Conservation (phyloP, 2,797 vertebrate species). For the Sebastolobus alascanus region DNA sequence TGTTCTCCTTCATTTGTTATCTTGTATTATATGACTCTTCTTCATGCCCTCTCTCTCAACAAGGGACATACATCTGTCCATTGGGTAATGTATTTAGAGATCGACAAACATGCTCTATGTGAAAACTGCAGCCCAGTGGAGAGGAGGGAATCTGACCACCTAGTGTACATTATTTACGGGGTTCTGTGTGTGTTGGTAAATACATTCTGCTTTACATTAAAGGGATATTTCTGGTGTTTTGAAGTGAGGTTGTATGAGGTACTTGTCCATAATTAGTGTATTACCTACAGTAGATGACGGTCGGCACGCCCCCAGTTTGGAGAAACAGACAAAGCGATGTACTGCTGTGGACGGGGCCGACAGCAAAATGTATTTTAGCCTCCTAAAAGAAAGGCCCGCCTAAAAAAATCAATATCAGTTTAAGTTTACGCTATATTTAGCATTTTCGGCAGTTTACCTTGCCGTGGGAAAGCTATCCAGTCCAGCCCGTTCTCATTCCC, state of each 20-base stretch:
- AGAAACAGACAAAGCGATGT: too few species aligned
- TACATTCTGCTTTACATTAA: background rate
- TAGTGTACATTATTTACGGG: background rate
- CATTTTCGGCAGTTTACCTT: too few species aligned
- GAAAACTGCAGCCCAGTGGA: slow-evolving; percentile 19
- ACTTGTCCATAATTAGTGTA: too few species aligned
- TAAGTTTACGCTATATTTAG: too few species aligned
- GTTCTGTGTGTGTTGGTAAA: slow-evolving; percentile 7
- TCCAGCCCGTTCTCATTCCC: too few species aligned
- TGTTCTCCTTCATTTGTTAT: slow-evolving; percentile 9
- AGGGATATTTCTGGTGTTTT: background rate
- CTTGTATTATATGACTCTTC: background rate
- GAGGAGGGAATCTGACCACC: slow-evolving; percentile 27
- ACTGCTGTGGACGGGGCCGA: too few species aligned
- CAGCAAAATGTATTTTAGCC: too few species aligned
- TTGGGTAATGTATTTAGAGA: slow-evolving; percentile 56
- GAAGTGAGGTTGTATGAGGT: too few species aligned
- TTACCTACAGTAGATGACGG: too few species aligned
- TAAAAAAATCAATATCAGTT: too few species aligned
- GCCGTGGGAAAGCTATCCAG: too few species aligned
- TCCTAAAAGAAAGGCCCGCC: rapidly evolving
- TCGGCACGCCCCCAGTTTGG: too few species aligned
- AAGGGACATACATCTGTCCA: slow-evolving; percentile 61
- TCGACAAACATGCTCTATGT: slow-evolving; percentile 11
- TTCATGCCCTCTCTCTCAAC: slow-evolving; percentile 42